Base-by-base conservation (phyloP, 2,888 invertebrate genomes). In the Fragum fragum region DNA sequence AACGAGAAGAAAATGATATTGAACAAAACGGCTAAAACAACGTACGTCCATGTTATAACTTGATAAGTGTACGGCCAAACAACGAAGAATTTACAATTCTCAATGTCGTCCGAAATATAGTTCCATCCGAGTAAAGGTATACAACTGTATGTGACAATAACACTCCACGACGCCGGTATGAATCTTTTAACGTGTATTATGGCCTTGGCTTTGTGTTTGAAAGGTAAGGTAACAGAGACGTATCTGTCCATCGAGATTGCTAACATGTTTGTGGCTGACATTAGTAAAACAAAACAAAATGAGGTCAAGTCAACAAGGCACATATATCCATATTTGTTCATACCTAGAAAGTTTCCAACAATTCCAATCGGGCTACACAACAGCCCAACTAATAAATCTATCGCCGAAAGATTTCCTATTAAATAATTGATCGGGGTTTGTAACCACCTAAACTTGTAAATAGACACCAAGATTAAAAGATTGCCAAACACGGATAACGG, bases 221-320 rank as follows among this genome's bases (percentile, higher is more conserved):
- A 80, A 39, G 83, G 83, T 55, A 57, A 78, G 26, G 61, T 75
- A 18, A 83, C 77, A 9, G 83, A 77, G n/a, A 75, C 29, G 36
- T 75, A 83, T 36, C 83, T 53, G 29, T 83, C 83, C 1, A 73
- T 55, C 5, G 83, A 83, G 53, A 83, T 80, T 6, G 80, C 83
- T 23, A 83, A 42, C 75, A 80, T 80, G 14, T 29, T 77, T 14
- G 78, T 42, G 29, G 75, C 57, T 11, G 83, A 83, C 23, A 57
- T 53, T 2, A 79, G 42, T n/a, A 80, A 23, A 0, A 80, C 55
- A 23, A 52, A n/a, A 6, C 75, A 42, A 6, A 75, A 28, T 2
- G 66, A 23, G 18, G 75, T 28, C 6, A 75, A 29, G 7, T 73
- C 68, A 39, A 68, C 9, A 16, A 83, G 59, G 21, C 80, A 83